Conservation (phyloP, 2,888 invertebrate genomes). For the Tholera decimalis region DNA sequence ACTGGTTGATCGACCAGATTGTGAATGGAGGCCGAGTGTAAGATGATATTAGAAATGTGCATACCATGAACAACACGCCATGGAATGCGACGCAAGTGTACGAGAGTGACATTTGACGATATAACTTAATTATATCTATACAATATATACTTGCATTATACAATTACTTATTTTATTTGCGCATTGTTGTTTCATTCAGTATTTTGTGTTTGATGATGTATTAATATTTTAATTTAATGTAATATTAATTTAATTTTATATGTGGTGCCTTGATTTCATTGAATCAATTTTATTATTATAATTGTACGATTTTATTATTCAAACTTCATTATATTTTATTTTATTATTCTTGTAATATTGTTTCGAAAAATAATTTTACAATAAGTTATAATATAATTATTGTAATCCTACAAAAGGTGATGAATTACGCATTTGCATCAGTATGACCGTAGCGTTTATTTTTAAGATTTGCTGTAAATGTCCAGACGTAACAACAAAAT, state of each 20-base stretch:
- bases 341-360: slow-evolving; percentile 67
- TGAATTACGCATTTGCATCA: slow-evolving; percentile 71
- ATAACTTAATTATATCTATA: slow-evolving; percentile 54
- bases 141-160: slow-evolving; percentile 68
- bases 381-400: slow-evolving; percentile 58
- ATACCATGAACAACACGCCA: slow-evolving; percentile 71
- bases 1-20: slow-evolving; percentile 69
- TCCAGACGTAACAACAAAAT: slow-evolving; percentile 62
- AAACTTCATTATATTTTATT: slow-evolving; percentile 57
- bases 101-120: slow-evolving; percentile 74
- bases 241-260: slow-evolving; percentile 80
- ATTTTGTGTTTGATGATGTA: slow-evolving; percentile 84
- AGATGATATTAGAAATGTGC: slow-evolving; percentile 72
- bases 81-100: slow-evolving; percentile 64
- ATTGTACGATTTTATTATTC: slow-evolving; percentile 67
- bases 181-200: slow-evolving; percentile 82
- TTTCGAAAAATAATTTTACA: slow-evolving; percentile 57
- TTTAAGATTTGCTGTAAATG: slow-evolving; percentile 66
- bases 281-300: slow-evolving; percentile 75
- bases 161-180: slow-evolving; percentile 70
- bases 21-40: slow-evolving; percentile 68
- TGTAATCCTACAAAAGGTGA: slow-evolving; percentile 61
- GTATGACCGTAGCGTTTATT: slow-evolving; percentile 59
- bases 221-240: slow-evolving; percentile 79
- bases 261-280: slow-evolving; percentile 88